phyloP scores from a whole-genome alignment of 2,797 vertebrate genomes.

The Argentina silus region DNA sequence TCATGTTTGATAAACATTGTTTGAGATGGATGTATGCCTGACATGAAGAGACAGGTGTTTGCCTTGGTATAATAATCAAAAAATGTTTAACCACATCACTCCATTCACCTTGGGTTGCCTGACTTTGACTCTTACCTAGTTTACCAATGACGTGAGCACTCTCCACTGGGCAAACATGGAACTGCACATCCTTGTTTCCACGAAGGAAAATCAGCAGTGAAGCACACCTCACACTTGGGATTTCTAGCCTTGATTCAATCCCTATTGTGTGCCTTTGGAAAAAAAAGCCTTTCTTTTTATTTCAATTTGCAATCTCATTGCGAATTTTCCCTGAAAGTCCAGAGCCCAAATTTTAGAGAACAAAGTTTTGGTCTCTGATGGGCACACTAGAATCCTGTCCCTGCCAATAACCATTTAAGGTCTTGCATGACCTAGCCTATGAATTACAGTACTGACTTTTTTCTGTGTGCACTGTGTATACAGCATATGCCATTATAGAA shows the following conservation, averaged over 20 bases:
- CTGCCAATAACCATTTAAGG: conserved; percentile 50
- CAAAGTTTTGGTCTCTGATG: conserved; percentile 28
- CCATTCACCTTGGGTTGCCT: not conserved
- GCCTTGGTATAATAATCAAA: not conserved
- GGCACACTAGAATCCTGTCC: conserved; percentile 50
- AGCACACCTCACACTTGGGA: not conserved
- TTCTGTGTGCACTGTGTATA: conserved; percentile 44
- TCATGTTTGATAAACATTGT: not conserved
- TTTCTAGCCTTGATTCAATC: conserved; percentile 26
- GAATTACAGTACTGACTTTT: not conserved
- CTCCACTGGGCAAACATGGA: conserved; percentile 55
- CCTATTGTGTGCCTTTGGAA: conserved; percentile 17
- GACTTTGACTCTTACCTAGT: conserved; percentile 11
- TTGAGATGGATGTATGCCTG: conserved; percentile 1
- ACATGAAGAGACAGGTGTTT: not conserved
- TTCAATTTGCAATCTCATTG: not conserved
- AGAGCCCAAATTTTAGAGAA: conserved; percentile 7
- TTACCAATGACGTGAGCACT: conserved; percentile 47
- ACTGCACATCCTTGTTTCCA: conserved; percentile 44
- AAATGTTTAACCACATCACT: not conserved
- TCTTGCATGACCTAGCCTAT: conserved; percentile 41
- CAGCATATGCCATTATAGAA: conserved; percentile 35
- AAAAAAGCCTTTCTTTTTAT: not conserved
- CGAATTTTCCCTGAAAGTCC: conserved; percentile 4
- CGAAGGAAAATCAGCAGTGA: conserved; percentile 12